Percentiles rank a stretch among this genome's conserved stretches.
phyloP scores from a whole-genome alignment of 2,888 invertebrate species.

The Teinopalpus imperialis region DNA sequence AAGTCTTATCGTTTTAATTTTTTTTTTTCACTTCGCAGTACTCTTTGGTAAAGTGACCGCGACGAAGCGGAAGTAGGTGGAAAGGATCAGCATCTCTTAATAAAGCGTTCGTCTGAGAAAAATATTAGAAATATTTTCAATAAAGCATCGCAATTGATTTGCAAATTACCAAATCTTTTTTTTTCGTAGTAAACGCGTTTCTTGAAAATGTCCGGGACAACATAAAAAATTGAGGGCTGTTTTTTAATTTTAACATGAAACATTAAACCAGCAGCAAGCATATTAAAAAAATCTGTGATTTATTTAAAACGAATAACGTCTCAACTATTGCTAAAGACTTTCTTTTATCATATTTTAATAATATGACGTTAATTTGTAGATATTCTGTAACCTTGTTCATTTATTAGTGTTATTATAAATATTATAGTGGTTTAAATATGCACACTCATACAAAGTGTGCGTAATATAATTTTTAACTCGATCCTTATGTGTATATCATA shows the following conservation, averaged over 20 bases:
- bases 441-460: no score
- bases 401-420: no score
- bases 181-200: conserved; percentile 1
- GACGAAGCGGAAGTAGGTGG: background rate
- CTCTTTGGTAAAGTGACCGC: background rate
- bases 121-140: background rate
- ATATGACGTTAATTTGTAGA: no score
- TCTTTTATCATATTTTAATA: no score
- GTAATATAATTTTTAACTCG: no score
- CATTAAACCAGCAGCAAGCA: background rate
- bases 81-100: background rate
- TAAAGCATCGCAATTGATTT: background rate
- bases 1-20: conserved; percentile 1
- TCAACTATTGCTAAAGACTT: no score
- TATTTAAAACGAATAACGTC: conserved; percentile 2
- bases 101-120: background rate
- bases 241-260: no score
- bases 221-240: conserved; percentile 6
- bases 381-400: no score
- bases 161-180: background rate
- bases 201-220: no score
- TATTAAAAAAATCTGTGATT: no score
- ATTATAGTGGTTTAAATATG: no score
- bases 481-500: no score
- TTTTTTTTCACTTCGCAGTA: background rate